Evolutionary conservation across 2,888 invertebrate genomes (phyloP).

Genomic region (Plusia festucae): DNA sequence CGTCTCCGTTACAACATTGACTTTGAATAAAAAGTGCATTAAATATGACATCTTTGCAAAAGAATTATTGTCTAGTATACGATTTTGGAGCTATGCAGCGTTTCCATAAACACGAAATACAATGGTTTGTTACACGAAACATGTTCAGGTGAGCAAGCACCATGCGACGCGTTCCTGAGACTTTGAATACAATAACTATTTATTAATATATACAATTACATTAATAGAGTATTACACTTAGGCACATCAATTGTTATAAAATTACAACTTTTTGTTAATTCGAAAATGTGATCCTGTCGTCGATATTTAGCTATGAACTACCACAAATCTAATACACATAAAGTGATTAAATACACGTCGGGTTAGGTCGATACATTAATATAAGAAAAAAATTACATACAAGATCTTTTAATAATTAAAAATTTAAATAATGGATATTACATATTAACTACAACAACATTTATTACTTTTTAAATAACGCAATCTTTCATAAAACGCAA

Average conservation of each 20-base stretch:
- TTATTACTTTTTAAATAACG: conserved; percentile 74
- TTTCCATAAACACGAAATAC: conserved; percentile 64
- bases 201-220: conserved; percentile 79
- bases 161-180: conserved; percentile 65
- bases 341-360: conserved; percentile 65
- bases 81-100: conserved; percentile 64
- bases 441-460: conserved; percentile 77
- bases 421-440: conserved; percentile 58
- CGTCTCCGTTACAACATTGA: conserved; percentile 22
- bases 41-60: conserved; percentile 39
- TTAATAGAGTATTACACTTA: conserved; percentile 87
- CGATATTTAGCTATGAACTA: conserved; percentile 77
- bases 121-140: conserved; percentile 52
- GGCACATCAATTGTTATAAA: conserved; percentile 90
- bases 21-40: conserved; percentile 46
- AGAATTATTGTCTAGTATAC: conserved; percentile 72
- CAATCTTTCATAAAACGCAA: conserved; percentile 70
- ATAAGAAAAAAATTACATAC: conserved; percentile 59
- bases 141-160: conserved; percentile 34
- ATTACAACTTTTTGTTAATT: conserved; percentile 85
- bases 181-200: conserved; percentile 75
- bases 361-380: conserved; percentile 46
- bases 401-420: conserved; percentile 55
- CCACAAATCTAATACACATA: conserved; percentile 80
- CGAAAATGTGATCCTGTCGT: conserved; percentile 83